A percentile compares a stretch with the other conserved stretches of the same genome.
These are phyloP conservation scores for Plagodis pulveraria DNA, from an alignment of 2,888 invertebrate genomes.

Conservation along the genomic window DNA sequence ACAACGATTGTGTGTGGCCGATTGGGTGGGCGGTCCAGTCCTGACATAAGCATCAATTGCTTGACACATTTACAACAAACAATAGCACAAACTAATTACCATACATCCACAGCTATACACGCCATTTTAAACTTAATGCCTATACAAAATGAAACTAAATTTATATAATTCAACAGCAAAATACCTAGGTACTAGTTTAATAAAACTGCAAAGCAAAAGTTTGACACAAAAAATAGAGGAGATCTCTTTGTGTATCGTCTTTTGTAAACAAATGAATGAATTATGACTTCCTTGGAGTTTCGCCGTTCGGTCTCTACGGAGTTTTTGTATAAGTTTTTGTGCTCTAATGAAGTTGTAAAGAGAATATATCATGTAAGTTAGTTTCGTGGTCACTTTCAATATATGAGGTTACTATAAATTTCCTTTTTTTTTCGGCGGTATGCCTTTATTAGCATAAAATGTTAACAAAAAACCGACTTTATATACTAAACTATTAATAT, in stretches of 20 bases:
- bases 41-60: conserved; percentile 42
- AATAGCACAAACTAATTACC: conserved; percentile 16
- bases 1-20: conserved; percentile 15
- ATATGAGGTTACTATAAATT: no score
- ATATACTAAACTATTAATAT: no score
- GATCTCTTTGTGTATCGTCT: conserved; percentile 37
- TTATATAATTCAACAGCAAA: neutral
- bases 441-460: no score
- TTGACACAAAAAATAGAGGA: conserved; percentile 34
- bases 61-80: conserved; percentile 34
- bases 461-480: no score
- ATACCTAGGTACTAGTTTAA: neutral
- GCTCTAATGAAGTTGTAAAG: neutral
- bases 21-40: conserved; percentile 37
- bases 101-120: conserved; percentile 2
- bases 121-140: conserved; percentile 7
- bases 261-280: conserved; percentile 55
- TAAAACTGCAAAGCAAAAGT: conserved; percentile 18
- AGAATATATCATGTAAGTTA: no score
- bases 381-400: no score
- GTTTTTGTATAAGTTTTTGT: conserved; percentile 3
- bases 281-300: conserved; percentile 50
- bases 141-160: conserved; percentile 10
- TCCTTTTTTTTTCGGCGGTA: no score
- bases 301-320: conserved; percentile 12